Evolutionary conservation across 2,797 vertebrate genomes (phyloP).

Genomic region (Threskiornis aethiopicus): DNA sequence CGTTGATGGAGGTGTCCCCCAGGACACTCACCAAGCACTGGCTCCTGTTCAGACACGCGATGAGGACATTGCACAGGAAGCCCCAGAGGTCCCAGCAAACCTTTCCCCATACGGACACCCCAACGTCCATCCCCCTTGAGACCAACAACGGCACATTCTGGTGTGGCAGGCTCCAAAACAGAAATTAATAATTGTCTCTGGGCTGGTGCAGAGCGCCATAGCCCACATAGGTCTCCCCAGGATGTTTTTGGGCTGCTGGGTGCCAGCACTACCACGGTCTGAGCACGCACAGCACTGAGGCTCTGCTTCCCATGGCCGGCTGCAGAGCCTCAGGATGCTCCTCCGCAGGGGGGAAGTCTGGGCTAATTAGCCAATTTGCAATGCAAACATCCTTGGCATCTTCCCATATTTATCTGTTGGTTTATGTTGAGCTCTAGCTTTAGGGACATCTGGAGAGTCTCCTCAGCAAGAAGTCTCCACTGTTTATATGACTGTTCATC

Average conservation of each 20-base stretch:
- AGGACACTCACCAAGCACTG: neutral
- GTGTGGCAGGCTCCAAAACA: rapidly evolving
- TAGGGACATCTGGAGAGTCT: constrained; percentile 51
- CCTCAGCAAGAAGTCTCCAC: neutral
- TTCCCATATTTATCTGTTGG: constrained; percentile 32
- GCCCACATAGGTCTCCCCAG: neutral
- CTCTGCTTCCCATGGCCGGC: neutral
- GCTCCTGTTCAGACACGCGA: rapidly evolving
- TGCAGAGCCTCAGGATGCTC: neutral
- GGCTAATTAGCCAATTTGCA: neutral
- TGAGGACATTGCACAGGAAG: neutral
- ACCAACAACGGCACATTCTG: rapidly evolving
- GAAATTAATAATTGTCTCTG: rapidly evolving
- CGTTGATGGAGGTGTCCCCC: neutral
- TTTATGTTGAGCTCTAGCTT: neutral
- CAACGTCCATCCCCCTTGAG: neutral
- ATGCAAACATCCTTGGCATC: constrained; percentile 20
- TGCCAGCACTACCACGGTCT: no score
- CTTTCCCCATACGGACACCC: rapidly evolving
- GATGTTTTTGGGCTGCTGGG: neutral
- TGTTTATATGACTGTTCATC: neutral
- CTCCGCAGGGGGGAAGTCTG: neutral
- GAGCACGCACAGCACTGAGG: neutral
- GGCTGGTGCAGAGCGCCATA: neutral
- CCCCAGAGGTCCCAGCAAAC: neutral